Base-by-base conservation (phyloP, 2,113 vertebrate species). In the Mastomys natalensis region DNA sequence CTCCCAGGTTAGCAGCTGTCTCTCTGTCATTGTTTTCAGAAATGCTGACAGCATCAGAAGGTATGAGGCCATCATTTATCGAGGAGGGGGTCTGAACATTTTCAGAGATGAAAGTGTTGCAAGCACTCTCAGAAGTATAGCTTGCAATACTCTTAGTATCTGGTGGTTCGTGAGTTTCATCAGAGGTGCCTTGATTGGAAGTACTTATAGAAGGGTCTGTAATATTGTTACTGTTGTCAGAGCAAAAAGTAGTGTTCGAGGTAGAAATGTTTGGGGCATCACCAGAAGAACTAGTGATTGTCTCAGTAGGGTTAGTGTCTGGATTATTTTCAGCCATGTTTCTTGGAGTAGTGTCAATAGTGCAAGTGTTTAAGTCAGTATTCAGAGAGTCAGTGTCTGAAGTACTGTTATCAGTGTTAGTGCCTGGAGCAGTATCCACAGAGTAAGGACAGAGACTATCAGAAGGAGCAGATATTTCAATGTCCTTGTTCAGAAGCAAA, bases 1-100 rank as follows among this genome's bases (percentile, higher is more conserved):
- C 98, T 81, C 95, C 97, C 70, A 96, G 80, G 48, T 97, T 97
- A 94, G 96, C 97, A 93, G 97, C 98, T 55, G 98, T 98, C 93
- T 98, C 99, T 58, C 97, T 48, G 45, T 48, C 4, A 48, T 48
- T 48, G 48, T 98, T 99, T 94, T 98, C 98, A 89, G 98, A 97
- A 68, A 86, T 73, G 31, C 5, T 92, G 72, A 62, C n/a, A 21
- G 17, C 62, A 87, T 0, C 96, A 90, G 97, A 97, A 86, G 97
- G 90, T 87, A 45, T 98, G 93, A 98, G 96, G 80, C 72, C 97
- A 98, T 98, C 98, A 72, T 84, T 45, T n/a, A 16, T 77, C 5
- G 68, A n/a, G 55, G 68, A 26, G 12, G 12, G 3, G 66, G 7
- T 34, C 43, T 40, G 53, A 77, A 29, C 40, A 24, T 19, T 77